These are phyloP conservation scores for Festucalex cinctus DNA, from an alignment of 2,113 vertebrate species.

Conservation along the genomic window DNA sequence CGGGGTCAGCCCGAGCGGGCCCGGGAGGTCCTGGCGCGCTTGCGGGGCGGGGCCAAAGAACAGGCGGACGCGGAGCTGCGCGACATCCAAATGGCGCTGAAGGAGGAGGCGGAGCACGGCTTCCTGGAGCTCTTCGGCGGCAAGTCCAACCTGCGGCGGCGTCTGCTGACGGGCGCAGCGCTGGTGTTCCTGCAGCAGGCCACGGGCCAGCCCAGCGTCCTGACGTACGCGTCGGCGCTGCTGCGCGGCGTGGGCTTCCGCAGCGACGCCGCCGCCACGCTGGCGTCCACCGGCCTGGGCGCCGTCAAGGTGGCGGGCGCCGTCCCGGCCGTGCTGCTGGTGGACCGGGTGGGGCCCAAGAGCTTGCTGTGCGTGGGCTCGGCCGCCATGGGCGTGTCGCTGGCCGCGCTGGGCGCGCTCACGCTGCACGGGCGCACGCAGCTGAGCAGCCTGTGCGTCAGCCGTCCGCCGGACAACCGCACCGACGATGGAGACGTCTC, in stretches of 20 bases:
- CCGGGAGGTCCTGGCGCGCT: slow-evolving; percentile 74
- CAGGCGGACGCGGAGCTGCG: slow-evolving; percentile 76
- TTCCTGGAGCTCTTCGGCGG: slow-evolving; percentile 84
- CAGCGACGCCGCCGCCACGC: slow-evolving; percentile 85
- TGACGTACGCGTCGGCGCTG: slow-evolving; percentile 91
- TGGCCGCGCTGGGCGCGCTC: slow-evolving; percentile 80
- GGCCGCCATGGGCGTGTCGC: slow-evolving; percentile 81
- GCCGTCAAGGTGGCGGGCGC: slow-evolving; percentile 88
- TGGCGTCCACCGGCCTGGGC: slow-evolving; percentile 91
- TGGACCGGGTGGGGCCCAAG: slow-evolving; percentile 88
- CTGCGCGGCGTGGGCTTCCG: slow-evolving; percentile 90
- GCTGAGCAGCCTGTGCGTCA: slow-evolving; percentile 80
- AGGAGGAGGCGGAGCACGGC: slow-evolving; percentile 82
- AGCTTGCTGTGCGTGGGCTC: slow-evolving; percentile 86
- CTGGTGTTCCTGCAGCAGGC: slow-evolving; percentile 90
- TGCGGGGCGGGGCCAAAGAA: slow-evolving; percentile 64
- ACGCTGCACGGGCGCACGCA: slow-evolving; percentile 82
- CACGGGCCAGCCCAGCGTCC: slow-evolving; percentile 91
- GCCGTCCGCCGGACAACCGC: slow-evolving; percentile 61
- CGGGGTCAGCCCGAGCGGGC: slow-evolving; percentile 80
- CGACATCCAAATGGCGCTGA: slow-evolving; percentile 81
- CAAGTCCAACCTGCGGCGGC: slow-evolving; percentile 85
- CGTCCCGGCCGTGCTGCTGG: slow-evolving; percentile 83
- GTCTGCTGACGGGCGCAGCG: slow-evolving; percentile 81
- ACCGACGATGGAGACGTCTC: slow-evolving; percentile 50